phyloP scores from a whole-genome alignment of 2,797 vertebrate genomes.

The Rhynchonycteris naso region DNA sequence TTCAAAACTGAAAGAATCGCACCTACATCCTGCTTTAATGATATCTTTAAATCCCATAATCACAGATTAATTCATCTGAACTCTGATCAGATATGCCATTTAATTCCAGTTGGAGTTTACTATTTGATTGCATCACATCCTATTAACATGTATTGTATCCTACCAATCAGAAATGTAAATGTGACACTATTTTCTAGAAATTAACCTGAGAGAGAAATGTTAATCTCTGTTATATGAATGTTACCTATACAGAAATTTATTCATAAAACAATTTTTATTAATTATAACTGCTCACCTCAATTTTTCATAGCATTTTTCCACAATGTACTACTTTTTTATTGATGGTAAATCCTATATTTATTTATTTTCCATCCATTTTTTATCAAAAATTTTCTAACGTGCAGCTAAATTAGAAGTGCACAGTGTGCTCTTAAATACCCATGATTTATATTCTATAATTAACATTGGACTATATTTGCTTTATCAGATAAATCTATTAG shows the following conservation, averaged over 20 bases:
- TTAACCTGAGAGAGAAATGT: not conserved
- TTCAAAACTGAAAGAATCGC: not conserved
- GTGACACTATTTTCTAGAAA: not conserved
- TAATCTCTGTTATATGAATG: not conserved
- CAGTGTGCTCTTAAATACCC: fast-evolving
- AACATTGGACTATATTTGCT: not conserved
- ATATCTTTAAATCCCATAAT: not conserved
- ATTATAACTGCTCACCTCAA: not conserved
- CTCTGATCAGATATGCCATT: not conserved
- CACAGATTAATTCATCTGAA: not conserved
- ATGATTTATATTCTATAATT: not conserved
- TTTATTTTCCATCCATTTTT: not conserved
- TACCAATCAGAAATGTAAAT: not conserved
- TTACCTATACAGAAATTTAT: not conserved
- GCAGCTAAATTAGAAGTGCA: not conserved
- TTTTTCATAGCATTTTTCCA: not conserved
- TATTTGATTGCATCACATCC: not conserved
- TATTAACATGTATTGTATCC: not conserved
- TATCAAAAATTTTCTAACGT: not conserved
- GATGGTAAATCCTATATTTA: not conserved
- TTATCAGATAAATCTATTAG: not conserved
- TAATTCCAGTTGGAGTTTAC: not conserved
- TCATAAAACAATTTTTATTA: not conserved
- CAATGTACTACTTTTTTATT: not conserved
- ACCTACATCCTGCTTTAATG: not conserved